Conservation (phyloP, 37 sponge, comb jelly and placozoan species). For the Mnemiopsis leidyi region DNA sequence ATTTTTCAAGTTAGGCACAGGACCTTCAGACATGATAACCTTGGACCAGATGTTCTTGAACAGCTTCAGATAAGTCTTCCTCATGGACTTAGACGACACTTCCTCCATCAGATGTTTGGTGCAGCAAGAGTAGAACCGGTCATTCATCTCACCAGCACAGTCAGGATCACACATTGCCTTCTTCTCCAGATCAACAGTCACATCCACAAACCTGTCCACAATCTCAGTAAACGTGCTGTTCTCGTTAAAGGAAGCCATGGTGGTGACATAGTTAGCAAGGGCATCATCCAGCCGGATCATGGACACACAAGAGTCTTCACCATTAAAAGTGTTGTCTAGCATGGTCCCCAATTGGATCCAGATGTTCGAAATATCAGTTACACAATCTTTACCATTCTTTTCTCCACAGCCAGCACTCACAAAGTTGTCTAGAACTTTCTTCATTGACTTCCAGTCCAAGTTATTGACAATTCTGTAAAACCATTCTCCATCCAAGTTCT, state of each 20-base stretch:
- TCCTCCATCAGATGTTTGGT: background rate
- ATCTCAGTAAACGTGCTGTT: background rate
- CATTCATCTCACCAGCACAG: background rate
- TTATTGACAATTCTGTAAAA: background rate
- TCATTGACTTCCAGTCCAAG: background rate
- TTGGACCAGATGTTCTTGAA: background rate
- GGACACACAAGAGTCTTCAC: background rate
- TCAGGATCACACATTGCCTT: background rate
- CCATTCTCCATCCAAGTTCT: background rate
- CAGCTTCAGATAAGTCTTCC: background rate
- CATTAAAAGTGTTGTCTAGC: background rate
- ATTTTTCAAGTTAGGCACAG: background rate
- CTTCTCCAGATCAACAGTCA: background rate
- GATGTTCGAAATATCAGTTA: background rate
- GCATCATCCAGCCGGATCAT: background rate
- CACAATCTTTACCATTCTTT: background rate
- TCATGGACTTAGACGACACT: background rate
- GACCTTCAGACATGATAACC: background rate
- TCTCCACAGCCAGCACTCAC: background rate
- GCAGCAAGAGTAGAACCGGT: background rate
- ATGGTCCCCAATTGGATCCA: background rate
- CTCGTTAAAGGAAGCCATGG: background rate
- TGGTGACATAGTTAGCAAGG: background rate
- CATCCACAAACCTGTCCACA: background rate
- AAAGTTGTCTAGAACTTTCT: background rate